Base-by-base conservation (phyloP, 1,140 invertebrate genomes). In the Mesaphorura yosii region DNA sequence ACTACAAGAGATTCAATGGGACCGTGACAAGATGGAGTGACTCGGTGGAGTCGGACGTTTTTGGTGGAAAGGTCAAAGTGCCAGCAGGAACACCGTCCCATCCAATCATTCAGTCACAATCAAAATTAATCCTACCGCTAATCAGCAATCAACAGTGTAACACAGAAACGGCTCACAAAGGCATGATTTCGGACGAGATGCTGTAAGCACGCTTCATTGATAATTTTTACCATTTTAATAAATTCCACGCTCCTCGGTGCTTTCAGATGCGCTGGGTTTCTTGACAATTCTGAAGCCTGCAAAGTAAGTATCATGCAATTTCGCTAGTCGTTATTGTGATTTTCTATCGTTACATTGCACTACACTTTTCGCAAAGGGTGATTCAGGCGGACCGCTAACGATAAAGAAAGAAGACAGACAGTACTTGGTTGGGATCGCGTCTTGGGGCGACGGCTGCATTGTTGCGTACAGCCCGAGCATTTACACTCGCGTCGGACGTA, bases 401-500 rank as follows among this genome's bases (percentile, higher is more conserved):
- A 26, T 48, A 6, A 12, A 29, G 12, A 5, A 31, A 12, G 27
- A 31, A 14, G 46, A 37, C 20, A 7, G 46, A 19, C 22, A 34
- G 28, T 31, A 26, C 7, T 23, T 48, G 5, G 46, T 37, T 10
- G 46, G 46, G 20, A 48, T 48, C 12, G 46, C 20, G 17, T 48
- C 46, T 4, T 48, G 46, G 46, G 46, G 46, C 6, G n/a, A 34
- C 12, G 27, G 27, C 12, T 48, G 46, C 23, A n/a, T n/a, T 31
- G 25, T 19, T 6, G 29, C 12, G 29, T 20, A 48, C 12, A 48
- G 15, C 5, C 46, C 46, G 15, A 48, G 46, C 22, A 26, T 48
- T 26, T 48, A 26, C 19, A 48, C 46, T 7, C 25, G 46, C 10
- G 46, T 48, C 15, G 29, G 28, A 15, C 7, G 46, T 48, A 48